Evolutionary conservation across 2,113 vertebrate species (phyloP).

Genomic region (Alouatta palliata): DNA sequence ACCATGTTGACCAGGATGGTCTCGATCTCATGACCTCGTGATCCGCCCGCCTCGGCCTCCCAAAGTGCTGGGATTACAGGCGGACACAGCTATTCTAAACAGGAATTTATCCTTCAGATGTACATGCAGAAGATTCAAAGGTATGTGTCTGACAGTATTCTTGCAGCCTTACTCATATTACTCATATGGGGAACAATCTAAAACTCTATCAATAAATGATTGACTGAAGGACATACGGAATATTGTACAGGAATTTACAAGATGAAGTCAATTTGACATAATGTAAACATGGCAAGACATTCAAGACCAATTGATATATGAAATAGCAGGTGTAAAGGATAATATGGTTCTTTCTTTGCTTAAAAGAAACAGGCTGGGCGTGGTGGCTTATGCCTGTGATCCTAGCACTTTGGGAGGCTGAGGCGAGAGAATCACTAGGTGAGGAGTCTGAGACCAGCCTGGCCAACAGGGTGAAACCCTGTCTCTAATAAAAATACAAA

Average conservation of each 20-base stretch:
- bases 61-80: no score
- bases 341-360: neutral
- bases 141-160: neutral
- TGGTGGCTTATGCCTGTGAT: no score
- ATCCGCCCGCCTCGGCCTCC: no score
- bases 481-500: no score
- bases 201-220: neutral
- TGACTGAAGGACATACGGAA: neutral
- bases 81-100: neutral
- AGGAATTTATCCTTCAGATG: neutral
- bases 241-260: neutral
- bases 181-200: neutral
- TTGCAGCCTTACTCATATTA: neutral
- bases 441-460: no score
- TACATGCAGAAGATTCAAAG: neutral
- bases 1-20: no score
- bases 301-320: neutral
- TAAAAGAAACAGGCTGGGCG: neutral
- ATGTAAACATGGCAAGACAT: neutral
- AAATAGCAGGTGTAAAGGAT: neutral
- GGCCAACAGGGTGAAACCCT: no score
- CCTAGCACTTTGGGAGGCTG: no score
- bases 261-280: neutral
- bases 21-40: no score
- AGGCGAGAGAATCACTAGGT: no score